Evolutionary conservation across 64 coral and sea anemone species (phyloP).

Genomic region (Porites australiensis): DNA sequence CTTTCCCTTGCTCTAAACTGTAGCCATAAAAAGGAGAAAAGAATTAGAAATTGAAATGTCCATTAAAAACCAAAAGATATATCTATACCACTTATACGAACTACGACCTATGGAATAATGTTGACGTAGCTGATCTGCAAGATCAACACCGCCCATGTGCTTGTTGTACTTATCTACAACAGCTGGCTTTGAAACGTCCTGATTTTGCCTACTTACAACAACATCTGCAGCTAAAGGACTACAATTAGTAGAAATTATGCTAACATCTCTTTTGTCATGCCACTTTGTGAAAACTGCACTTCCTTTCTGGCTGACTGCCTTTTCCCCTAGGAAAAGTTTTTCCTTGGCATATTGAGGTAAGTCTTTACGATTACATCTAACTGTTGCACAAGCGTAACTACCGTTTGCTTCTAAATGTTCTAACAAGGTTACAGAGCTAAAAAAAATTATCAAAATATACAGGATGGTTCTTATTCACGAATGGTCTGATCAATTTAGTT

Average conservation of each 20-base stretch:
- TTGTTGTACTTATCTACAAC: conserved; percentile 5
- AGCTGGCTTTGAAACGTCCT: not conserved
- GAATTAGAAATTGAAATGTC: conserved; percentile 29
- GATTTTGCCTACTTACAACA: not conserved
- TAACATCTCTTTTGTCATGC: conserved; percentile 68
- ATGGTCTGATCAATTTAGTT: not conserved
- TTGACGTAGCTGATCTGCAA: not conserved
- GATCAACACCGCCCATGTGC: conserved; percentile 27
- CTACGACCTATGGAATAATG: not conserved
- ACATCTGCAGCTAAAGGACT: conserved; percentile 19
- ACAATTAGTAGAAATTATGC: conserved; percentile 22
- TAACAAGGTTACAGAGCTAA: not conserved
- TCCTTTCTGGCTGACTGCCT: conserved; percentile 4
- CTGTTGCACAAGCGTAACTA: conserved; percentile 58
- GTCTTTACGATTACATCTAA: conserved; percentile 30
- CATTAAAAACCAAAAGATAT: conserved; percentile 27
- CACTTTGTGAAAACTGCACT: conserved; percentile 58
- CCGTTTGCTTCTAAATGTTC: conserved; percentile 48
- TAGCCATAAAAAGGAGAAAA: not conserved
- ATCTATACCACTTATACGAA: not conserved
- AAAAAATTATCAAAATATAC: conserved; percentile 27
- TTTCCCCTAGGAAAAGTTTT: conserved; percentile 10
- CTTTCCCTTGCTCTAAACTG: not conserved
- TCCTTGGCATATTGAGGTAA: conserved; percentile 33
- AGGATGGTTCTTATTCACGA: conserved; percentile 12